phyloP scores from a whole-genome alignment of 1,140 invertebrate genomes.

The Heliconius hewitsoni region DNA sequence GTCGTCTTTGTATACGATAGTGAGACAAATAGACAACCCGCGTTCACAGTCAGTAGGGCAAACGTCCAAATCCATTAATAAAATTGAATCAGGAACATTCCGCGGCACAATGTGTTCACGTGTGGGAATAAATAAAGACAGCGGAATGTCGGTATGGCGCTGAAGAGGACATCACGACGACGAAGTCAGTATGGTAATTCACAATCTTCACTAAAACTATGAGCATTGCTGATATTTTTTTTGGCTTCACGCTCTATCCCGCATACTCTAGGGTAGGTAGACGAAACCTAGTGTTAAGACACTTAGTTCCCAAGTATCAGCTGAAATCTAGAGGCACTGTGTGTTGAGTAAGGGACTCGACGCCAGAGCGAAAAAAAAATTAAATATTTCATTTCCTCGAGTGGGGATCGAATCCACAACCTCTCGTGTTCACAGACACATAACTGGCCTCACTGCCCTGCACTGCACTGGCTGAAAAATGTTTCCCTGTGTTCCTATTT shows the following conservation, averaged over 20 bases:
- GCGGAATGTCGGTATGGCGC: constrained; percentile 39
- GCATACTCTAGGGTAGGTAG: too few relatives aligned
- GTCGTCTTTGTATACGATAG: constrained; percentile 45
- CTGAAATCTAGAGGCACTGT: too few relatives aligned
- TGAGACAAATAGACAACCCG: constrained; percentile 72
- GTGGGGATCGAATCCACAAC: too few relatives aligned
- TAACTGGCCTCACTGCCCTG: too few relatives aligned
- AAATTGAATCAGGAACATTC: constrained; percentile 80
- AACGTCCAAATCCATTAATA: constrained; percentile 80
- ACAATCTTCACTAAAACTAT: background rate
- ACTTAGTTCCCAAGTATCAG: too few relatives aligned
- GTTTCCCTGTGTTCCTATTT: background rate
- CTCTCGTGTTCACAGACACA: too few relatives aligned
- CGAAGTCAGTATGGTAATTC: background rate
- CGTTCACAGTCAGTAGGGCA: constrained; percentile 78
- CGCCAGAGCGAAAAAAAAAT: too few relatives aligned
- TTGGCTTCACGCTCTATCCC: too few relatives aligned
- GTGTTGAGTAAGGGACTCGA: too few relatives aligned
- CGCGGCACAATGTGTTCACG: constrained; percentile 72
- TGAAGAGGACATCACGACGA: constrained; percentile 28
- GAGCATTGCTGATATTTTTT: too few relatives aligned
- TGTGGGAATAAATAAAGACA: constrained; percentile 69
- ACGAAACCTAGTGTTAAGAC: too few relatives aligned
- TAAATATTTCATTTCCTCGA: too few relatives aligned
- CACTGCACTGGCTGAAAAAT: background rate